phyloP scores from a whole-genome alignment of 2,888 invertebrate species.

The Coenonympha arcania region DNA sequence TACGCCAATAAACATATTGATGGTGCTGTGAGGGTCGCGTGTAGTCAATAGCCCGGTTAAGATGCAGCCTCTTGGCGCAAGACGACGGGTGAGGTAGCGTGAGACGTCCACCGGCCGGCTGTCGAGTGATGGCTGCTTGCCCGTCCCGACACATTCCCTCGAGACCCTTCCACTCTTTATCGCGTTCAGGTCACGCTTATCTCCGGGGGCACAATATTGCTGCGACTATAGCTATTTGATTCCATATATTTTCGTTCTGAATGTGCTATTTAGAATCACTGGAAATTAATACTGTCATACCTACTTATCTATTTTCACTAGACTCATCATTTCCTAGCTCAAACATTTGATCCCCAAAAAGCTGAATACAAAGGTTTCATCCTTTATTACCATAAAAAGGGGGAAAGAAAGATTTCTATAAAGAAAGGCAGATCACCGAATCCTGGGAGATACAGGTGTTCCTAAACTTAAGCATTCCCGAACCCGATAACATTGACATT shows the following conservation, averaged over 20 bases:
- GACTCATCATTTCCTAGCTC: too few relatives aligned
- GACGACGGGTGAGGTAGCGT: slow-evolving; percentile 35
- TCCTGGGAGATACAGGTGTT: too few relatives aligned
- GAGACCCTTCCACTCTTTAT: slow-evolving; percentile 47
- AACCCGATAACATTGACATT: too few relatives aligned
- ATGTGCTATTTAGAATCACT: background rate
- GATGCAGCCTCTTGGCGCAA: slow-evolving; percentile 29
- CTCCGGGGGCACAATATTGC: slow-evolving; percentile 53
- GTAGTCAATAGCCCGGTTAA: slow-evolving; percentile 15
- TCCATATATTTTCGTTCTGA: background rate
- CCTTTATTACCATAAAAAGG: too few relatives aligned
- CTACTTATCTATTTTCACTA: too few relatives aligned
- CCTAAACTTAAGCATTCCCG: too few relatives aligned
- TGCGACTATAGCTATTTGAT: slow-evolving; percentile 18
- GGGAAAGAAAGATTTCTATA: too few relatives aligned
- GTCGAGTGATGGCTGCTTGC: slow-evolving; percentile 28
- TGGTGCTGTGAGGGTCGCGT: slow-evolving; percentile 29
- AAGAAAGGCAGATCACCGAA: too few relatives aligned
- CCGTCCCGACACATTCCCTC: slow-evolving; percentile 28
- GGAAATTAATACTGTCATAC: background rate
- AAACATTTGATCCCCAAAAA: too few relatives aligned
- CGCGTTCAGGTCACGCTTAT: slow-evolving; percentile 56
- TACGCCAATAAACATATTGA: slow-evolving; percentile 72
- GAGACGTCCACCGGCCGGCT: slow-evolving; percentile 26
- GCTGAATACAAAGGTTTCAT: too few relatives aligned